Evolutionary conservation across 2,797 vertebrate genomes (phyloP).

Genomic region (Novumbra hubbsi): DNA sequence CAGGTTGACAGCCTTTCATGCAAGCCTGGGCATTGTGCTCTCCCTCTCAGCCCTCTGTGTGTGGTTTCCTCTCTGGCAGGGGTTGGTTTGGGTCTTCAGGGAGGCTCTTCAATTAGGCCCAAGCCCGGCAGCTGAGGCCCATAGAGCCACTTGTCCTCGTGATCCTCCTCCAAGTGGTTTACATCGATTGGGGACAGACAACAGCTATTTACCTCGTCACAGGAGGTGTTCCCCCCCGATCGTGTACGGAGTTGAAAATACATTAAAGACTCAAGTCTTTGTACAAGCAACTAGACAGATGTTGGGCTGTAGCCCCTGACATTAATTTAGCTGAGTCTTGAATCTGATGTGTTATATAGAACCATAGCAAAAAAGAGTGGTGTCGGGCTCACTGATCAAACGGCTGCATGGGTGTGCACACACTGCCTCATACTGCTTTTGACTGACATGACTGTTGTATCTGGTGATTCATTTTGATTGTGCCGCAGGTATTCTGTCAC

Average conservation of each 20-base stretch:
- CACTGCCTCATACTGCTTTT: background rate
- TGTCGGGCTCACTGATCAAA: too few species aligned
- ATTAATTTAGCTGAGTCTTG: too few species aligned
- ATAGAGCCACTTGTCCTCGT: background rate
- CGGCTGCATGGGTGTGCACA: background rate
- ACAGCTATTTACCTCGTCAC: background rate
- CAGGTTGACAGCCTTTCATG: conserved; percentile 19
- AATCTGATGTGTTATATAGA: too few species aligned
- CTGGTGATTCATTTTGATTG: background rate
- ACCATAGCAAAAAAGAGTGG: too few species aligned
- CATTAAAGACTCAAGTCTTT: too few species aligned
- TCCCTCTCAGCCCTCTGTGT: background rate
- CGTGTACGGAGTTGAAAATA: too few species aligned
- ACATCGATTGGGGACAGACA: background rate
- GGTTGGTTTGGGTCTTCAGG: conserved; percentile 41
- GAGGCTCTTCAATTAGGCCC: conserved; percentile 51
- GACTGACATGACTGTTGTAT: background rate
- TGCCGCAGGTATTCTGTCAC: conserved; percentile 20
- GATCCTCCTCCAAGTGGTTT: background rate
- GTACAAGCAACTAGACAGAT: too few species aligned
- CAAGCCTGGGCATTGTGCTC: conserved; percentile 16
- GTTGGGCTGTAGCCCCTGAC: too few species aligned
- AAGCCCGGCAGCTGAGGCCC: conserved; percentile 40
- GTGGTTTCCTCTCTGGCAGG: background rate
- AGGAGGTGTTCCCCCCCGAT: too few species aligned